Evolutionary conservation across 2,797 vertebrate genomes (phyloP), one percentile per base, ranked within the genome.

Genomic region (Pseudocheirus occidentalis): DNA sequence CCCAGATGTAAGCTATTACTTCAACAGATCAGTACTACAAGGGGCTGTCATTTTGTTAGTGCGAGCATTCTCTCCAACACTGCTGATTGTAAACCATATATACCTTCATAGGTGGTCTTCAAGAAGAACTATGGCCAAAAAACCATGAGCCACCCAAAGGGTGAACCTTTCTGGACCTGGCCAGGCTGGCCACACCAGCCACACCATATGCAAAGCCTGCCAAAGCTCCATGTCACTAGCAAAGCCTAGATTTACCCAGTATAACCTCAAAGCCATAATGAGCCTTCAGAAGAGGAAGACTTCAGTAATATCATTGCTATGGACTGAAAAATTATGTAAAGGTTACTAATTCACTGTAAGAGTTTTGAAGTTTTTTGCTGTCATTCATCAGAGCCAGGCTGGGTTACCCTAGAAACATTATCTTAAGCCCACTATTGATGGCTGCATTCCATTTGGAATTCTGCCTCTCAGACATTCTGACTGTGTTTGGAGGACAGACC

Each of bases 341-440:
- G 87, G 1, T 55, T 91, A 1, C 24, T 73, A 55, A 52, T 94
- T 87, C 54, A 58, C 73, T 52, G 24, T n/a, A 53, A 12, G 31
- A 96, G 40, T 55, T 96, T 95, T 91, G 21, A 62, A 55, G 91
- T 92, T 90, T 46, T 90, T 93, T 95, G 18, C 13, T 10, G 90
- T 92, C 62, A 24, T 18, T 2, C 1, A 93, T 3, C 31, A 87
- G 18, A 21, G 13, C 29, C 0, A 54, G 28, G 4, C 52, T 92
- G n/a, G 29, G 14, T 93, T 54, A 87, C n/a, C 4, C 46, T 29
- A 56, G 31, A 87, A 18, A 93, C n/a, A 54, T 40, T 55, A 87
- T 34, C 53, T 87, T 34, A 87, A 93, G 54, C 54, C 28, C 11
- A 11, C 52, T 28, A 40, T 54, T 40, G 16, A 93, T 4, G 62